phyloP scores from a whole-genome alignment of 2,888 invertebrate genomes.

The Syritta pipiens region DNA sequence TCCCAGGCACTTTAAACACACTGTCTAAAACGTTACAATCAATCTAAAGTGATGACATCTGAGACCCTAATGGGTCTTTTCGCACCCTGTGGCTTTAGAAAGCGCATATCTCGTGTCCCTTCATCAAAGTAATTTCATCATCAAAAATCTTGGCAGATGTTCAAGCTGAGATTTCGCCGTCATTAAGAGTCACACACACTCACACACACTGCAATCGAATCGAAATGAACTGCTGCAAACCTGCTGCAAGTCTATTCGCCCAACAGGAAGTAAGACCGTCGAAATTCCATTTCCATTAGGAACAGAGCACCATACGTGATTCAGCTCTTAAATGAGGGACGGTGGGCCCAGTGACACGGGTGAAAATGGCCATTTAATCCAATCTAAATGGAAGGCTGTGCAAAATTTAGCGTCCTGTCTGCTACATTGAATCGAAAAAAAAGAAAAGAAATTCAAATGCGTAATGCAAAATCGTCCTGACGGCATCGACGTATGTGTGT shows the following conservation, averaged over 20 bases:
- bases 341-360: slow-evolving; percentile 58
- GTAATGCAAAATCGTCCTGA: slow-evolving; percentile 21
- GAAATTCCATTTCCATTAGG: slow-evolving; percentile 66
- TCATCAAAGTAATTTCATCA: slow-evolving; percentile 25
- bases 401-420: slow-evolving; percentile 30
- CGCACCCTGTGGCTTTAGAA: slow-evolving; percentile 34
- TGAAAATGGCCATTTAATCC: slow-evolving; percentile 68
- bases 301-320: slow-evolving; percentile 48
- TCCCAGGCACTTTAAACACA: neutral
- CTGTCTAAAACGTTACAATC: slow-evolving; percentile 21
- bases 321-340: slow-evolving; percentile 55
- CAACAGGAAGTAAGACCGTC: slow-evolving; percentile 62
- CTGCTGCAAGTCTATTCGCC: slow-evolving; percentile 29
- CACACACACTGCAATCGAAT: slow-evolving; percentile 31
- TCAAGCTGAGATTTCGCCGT: slow-evolving; percentile 64
- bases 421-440: slow-evolving; percentile 22
- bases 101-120: slow-evolving; percentile 4
- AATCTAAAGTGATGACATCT: slow-evolving; percentile 33
- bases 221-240: slow-evolving; percentile 32
- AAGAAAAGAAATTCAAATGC: slow-evolving; percentile 59
- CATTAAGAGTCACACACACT: slow-evolving; percentile 47
- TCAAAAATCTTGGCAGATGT: slow-evolving; percentile 68
- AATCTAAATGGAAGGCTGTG: slow-evolving; percentile 66
- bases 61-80: slow-evolving; percentile 48
- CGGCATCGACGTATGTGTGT: slow-evolving; percentile 19